phyloP scores from a whole-genome alignment of 2,888 invertebrate genomes.

The Prenolepis imparis region DNA sequence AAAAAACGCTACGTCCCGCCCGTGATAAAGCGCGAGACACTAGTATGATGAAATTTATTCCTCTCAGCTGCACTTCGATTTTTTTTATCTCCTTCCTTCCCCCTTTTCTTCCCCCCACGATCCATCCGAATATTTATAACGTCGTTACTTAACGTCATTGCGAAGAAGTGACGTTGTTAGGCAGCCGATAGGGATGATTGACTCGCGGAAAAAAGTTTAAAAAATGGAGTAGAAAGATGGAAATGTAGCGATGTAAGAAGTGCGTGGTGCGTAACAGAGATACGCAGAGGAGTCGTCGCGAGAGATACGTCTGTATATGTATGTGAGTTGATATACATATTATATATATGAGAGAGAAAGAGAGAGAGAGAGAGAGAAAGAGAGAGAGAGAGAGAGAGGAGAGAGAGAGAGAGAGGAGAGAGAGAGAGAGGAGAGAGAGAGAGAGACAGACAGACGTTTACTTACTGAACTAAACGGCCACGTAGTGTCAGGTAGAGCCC shows the following conservation, averaged over 20 bases:
- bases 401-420: slow-evolving; percentile 55
- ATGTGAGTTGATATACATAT: no score
- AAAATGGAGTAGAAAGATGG: not conserved
- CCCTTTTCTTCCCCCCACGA: not conserved
- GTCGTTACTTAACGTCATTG: not conserved
- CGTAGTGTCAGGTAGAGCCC: slow-evolving; percentile 66
- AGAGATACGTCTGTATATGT: no score
- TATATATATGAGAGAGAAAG: not conserved
- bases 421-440: slow-evolving; percentile 12
- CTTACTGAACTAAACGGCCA: slow-evolving; percentile 77
- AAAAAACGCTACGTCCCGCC: not conserved
- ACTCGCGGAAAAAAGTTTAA: not conserved
- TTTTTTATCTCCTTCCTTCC: not conserved
- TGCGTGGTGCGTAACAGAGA: not conserved
- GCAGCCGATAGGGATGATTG: not conserved
- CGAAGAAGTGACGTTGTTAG: not conserved
- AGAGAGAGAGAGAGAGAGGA: slow-evolving; percentile 71
- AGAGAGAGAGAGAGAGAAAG: slow-evolving; percentile 30
- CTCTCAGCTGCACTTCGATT: not conserved
- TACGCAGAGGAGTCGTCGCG: no score
- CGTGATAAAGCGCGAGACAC: not conserved
- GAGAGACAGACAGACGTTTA: slow-evolving; percentile 75
- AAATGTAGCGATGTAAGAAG: not conserved
- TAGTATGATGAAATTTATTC: not conserved
- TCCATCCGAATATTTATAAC: not conserved